Conservation (phyloP, 1,140 invertebrate species). For the Zaprionus ghesquierei region DNA sequence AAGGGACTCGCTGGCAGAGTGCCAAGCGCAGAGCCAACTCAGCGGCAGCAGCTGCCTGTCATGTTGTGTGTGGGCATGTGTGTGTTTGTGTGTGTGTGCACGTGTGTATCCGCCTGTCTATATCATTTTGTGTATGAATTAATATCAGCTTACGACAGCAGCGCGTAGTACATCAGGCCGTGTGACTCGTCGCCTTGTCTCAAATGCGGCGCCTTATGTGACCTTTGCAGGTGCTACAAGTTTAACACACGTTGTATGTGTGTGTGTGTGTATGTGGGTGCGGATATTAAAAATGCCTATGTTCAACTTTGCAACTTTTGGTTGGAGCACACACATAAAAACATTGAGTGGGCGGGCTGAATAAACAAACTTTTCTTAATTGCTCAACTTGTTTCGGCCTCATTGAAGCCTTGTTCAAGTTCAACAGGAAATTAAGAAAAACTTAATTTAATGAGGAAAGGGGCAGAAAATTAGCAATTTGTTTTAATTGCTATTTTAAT, state of each 20-base stretch:
- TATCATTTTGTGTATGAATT: constrained; percentile 29
- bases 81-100: background rate
- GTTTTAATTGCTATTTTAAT: no score
- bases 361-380: constrained; percentile 35
- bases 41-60: background rate
- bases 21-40: constrained; percentile 43
- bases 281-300: constrained; percentile 18
- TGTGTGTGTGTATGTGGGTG: no score
- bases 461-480: no score
- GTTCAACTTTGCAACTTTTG: constrained; percentile 12
- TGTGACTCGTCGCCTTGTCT: constrained; percentile 27
- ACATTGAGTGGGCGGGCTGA: background rate
- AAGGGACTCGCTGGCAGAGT: constrained; percentile 55
- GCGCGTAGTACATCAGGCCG: constrained; percentile 8
- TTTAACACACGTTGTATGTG: constrained; percentile 18
- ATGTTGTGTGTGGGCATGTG: constrained; percentile 10
- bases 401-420: background rate
- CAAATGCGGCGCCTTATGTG: constrained; percentile 21
- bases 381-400: constrained; percentile 10
- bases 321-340: background rate
- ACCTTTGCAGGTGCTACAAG: constrained; percentile 29
- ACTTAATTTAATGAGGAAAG: background rate
- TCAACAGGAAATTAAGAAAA: background rate
- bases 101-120: background rate
- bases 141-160: constrained; percentile 46